Percentiles rank a stretch among this genome's conserved stretches.
Conservation (phyloP, 2,113 vertebrate species). For the Neotragus moschatus region DNA sequence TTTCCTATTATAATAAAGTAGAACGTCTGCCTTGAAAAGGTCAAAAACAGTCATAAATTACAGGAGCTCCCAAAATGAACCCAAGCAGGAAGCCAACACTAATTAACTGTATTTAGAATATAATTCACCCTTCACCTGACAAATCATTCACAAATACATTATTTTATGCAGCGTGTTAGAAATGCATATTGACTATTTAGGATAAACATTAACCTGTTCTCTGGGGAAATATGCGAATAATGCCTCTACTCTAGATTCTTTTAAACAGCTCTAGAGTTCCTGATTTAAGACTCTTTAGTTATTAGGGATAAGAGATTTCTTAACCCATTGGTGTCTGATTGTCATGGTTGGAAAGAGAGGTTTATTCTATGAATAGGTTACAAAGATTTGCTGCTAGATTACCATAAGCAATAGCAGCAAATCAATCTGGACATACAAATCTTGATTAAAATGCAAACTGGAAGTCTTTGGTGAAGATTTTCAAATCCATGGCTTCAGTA, state of each 20-base stretch:
- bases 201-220: background rate
- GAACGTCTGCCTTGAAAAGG: background rate
- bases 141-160: slow-evolving; percentile 40
- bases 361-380: background rate
- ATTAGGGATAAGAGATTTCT: background rate
- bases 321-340: background rate
- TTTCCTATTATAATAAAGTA: background rate
- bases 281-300: background rate
- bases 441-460: background rate
- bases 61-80: background rate
- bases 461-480: background rate
- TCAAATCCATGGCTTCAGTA: slow-evolving; percentile 8
- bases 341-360: background rate
- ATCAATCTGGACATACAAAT: background rate
- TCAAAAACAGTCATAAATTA: slow-evolving; percentile 22
- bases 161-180: slow-evolving; percentile 18
- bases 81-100: background rate
- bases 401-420: background rate
- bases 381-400: background rate
- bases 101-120: slow-evolving; percentile 31
- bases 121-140: slow-evolving; percentile 13
- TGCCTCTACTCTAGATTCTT: background rate
- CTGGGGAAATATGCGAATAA: background rate
- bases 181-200: background rate
- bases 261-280: background rate